These are phyloP conservation scores for Reinhardtius hippoglossoides DNA, from an alignment of 2,113 vertebrate genomes.

Conservation along the genomic window DNA sequence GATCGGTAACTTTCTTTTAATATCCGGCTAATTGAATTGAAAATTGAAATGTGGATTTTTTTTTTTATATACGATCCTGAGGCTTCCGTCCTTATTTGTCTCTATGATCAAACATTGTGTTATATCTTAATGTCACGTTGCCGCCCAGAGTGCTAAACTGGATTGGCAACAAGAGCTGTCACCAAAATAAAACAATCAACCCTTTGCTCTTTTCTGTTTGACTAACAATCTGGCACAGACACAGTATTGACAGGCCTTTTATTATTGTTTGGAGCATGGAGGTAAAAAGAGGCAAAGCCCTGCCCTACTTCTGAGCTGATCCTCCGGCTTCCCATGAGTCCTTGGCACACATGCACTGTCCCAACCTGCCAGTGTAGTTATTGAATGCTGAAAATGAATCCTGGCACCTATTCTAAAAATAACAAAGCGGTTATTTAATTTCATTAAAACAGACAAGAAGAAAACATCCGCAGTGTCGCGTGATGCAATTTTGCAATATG, in stretches of 20 bases:
- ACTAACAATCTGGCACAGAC: not conserved
- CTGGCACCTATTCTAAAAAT: constrained; percentile 12
- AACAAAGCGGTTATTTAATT: not conserved
- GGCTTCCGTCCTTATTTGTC: not conserved
- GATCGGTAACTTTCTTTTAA: not conserved
- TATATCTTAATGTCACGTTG: not conserved
- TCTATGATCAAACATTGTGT: not conserved
- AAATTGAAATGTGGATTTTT: not conserved
- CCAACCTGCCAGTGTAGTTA: constrained; percentile 5
- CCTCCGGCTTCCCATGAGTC: not conserved
- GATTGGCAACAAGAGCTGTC: not conserved
- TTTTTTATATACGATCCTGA: not conserved
- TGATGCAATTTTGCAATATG: not conserved
- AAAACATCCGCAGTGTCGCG: not conserved
- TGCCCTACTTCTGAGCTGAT: constrained; percentile 13
- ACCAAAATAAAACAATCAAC: constrained; percentile 2
- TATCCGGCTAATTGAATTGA: too few species aligned
- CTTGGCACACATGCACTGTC: not conserved
- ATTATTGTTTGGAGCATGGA: constrained; percentile 7
- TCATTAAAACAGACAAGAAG: not conserved
- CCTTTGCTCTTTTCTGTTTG: constrained; percentile 8
- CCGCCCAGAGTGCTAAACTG: not conserved
- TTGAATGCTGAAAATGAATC: not conserved
- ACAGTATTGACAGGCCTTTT: not conserved
- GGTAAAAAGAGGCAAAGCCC: constrained; percentile 6